phyloP scores from a whole-genome alignment of 2,888 invertebrate genomes.

The Leptinotarsa tumamoca region DNA sequence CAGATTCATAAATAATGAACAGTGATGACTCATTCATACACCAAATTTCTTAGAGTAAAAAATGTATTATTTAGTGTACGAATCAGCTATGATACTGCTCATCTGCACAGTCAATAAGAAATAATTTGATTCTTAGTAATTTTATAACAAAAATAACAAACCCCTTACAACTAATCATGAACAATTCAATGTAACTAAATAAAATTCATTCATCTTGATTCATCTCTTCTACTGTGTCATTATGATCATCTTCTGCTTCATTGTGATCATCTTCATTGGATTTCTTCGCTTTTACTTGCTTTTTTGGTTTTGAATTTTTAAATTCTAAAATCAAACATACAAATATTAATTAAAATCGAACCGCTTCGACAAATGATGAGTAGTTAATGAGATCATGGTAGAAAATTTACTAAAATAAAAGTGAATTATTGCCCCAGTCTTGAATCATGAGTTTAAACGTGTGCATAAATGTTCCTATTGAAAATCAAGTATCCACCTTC shows the following conservation, averaged over 20 bases:
- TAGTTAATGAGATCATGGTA: not conserved
- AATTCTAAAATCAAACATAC: slow-evolving; percentile 50
- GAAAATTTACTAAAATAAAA: too few relatives aligned
- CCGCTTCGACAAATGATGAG: not conserved
- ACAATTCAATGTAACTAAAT: slow-evolving; percentile 27
- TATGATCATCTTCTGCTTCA: slow-evolving; percentile 36
- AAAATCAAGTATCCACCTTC: too few relatives aligned
- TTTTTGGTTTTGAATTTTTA: slow-evolving; percentile 54
- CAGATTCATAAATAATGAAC: too few relatives aligned
- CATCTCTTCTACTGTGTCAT: slow-evolving; percentile 40
- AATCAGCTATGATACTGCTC: too few relatives aligned
- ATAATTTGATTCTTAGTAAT: not conserved
- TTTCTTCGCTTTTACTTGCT: slow-evolving; percentile 49
- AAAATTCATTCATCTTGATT: slow-evolving; percentile 45
- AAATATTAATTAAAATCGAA: not conserved
- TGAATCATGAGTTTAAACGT: too few relatives aligned
- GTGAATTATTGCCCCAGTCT: too few relatives aligned
- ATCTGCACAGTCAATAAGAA: not conserved
- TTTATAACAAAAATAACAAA: slow-evolving; percentile 19
- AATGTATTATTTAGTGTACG: too few relatives aligned
- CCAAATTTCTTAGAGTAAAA: too few relatives aligned
- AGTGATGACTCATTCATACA: too few relatives aligned
- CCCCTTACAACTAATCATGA: not conserved
- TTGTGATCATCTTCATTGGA: slow-evolving; percentile 50
- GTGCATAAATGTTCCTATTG: too few relatives aligned